Percentiles rank a stretch among this genome's conserved stretches.
These are phyloP conservation scores for Luehdorfia chinensis DNA, from an alignment of 1,140 invertebrate species.

Conservation along the genomic window DNA sequence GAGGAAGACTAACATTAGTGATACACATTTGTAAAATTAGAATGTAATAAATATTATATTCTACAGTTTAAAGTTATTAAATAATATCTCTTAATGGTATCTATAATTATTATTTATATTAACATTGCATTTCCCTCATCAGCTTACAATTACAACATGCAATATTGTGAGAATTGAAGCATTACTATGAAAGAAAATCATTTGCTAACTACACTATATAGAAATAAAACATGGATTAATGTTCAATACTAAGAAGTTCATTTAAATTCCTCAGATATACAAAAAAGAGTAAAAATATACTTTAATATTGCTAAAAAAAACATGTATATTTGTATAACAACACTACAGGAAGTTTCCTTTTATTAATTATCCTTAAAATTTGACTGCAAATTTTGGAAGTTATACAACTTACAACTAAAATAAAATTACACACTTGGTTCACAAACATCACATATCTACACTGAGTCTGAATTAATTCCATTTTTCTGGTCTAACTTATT, in stretches of 20 bases:
- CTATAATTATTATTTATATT: slow-evolving; percentile 32
- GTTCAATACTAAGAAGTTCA: not conserved
- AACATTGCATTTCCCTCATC: slow-evolving; percentile 58
- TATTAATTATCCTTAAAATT: slow-evolving; percentile 32
- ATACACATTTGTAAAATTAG: slow-evolving; percentile 41
- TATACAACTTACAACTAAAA: slow-evolving; percentile 45
- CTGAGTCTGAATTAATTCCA: slow-evolving; percentile 82
- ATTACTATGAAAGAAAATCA: slow-evolving; percentile 4
- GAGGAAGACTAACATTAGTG: slow-evolving; percentile 44
- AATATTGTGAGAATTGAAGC: slow-evolving; percentile 13
- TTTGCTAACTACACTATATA: not conserved
- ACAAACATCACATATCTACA: slow-evolving; percentile 50
- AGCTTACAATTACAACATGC: slow-evolving; percentile 38
- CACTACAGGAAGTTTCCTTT: too few relatives aligned
- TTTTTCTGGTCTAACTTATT: slow-evolving; percentile 95
- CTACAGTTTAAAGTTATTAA: slow-evolving; percentile 50
- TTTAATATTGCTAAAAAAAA: too few relatives aligned
- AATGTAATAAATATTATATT: slow-evolving; percentile 64
- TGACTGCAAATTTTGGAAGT: slow-evolving; percentile 45
- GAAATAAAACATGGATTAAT: not conserved
- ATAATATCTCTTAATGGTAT: slow-evolving; percentile 50
- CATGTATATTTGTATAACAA: too few relatives aligned
- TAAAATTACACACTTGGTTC: slow-evolving; percentile 46
- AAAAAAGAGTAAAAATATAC: not conserved
- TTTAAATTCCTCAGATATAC: not conserved